Percentiles rank a stretch among this genome's conserved stretches.
Conservation (phyloP, 2,113 vertebrate species). For the Pelobates fuscus region DNA sequence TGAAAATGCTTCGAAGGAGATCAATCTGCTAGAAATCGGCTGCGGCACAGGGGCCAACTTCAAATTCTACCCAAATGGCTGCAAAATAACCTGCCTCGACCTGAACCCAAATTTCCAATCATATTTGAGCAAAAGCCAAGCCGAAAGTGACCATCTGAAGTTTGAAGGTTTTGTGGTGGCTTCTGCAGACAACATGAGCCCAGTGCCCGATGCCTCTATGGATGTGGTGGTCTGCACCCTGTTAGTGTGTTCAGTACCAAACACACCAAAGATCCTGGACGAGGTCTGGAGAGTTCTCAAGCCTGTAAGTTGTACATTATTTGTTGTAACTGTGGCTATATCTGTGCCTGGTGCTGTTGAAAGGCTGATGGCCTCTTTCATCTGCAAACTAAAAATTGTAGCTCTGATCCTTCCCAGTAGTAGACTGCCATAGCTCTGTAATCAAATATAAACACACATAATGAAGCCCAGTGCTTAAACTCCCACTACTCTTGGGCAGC, state of each 20-base stretch:
- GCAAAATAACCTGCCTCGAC: constrained; percentile 76
- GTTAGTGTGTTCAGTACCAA: constrained; percentile 76
- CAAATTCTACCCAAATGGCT: constrained; percentile 73
- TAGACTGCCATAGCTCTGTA: too few relatives aligned
- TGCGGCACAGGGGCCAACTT: constrained; percentile 80
- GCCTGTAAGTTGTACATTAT: constrained; percentile 68
- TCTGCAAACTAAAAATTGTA: too few relatives aligned
- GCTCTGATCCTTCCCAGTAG: too few relatives aligned
- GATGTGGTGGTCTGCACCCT: constrained; percentile 80
- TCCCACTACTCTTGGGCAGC: too few relatives aligned
- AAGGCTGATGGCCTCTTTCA: too few relatives aligned
- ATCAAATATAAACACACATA: too few relatives aligned
- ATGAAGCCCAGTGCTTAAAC: too few relatives aligned
- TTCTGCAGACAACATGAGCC: constrained; percentile 71
- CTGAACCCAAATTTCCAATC: constrained; percentile 74
- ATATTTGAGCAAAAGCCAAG: constrained; percentile 64
- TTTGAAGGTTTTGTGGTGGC: constrained; percentile 74
- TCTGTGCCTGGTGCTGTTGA: too few relatives aligned
- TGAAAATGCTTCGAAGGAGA: constrained; percentile 49
- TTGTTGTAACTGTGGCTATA: too few relatives aligned
- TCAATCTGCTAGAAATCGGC: constrained; percentile 81
- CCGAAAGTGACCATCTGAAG: constrained; percentile 68
- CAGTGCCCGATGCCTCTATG: constrained; percentile 67
- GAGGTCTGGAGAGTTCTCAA: constrained; percentile 74
- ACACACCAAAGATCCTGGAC: constrained; percentile 59